Evolutionary conservation across 2,888 invertebrate genomes (phyloP).

Genomic region (Dolichopus griseipennis): DNA sequence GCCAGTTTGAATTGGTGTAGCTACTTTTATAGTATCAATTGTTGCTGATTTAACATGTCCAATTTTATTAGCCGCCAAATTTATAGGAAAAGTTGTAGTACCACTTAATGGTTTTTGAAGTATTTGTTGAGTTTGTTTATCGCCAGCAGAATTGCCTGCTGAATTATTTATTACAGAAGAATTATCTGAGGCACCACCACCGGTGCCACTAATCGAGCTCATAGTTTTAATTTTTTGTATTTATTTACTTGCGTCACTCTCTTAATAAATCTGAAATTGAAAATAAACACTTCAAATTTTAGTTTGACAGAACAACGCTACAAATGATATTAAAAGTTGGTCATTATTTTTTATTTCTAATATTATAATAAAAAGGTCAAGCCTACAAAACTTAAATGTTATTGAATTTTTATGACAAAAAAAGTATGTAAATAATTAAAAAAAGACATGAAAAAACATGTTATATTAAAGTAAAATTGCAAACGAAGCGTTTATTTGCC

Average conservation of each 20-base stretch:
- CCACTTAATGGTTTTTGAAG: background rate
- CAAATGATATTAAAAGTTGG: background rate
- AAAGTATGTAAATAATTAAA: background rate
- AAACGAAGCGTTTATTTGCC: constrained; percentile 6
- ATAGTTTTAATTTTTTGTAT: background rate
- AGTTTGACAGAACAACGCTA: background rate
- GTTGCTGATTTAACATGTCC: constrained; percentile 45
- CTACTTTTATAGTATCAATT: constrained; percentile 29
- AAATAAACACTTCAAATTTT: background rate
- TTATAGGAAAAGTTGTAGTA: constrained; percentile 9
- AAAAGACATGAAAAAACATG: background rate
- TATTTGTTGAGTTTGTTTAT: constrained; percentile 6
- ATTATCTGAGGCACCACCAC: background rate
- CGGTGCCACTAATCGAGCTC: background rate
- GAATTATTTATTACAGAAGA: background rate
- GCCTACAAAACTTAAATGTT: background rate
- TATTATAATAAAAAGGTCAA: background rate
- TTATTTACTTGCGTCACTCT: background rate
- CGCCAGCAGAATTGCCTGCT: background rate
- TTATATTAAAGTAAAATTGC: background rate
- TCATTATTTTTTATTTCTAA: background rate
- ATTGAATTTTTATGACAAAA: background rate
- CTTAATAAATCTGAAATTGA: background rate
- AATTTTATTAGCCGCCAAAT: constrained; percentile 38
- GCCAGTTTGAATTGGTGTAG: constrained; percentile 25